phyloP scores from a whole-genome alignment of 2,113 vertebrate species.

The Corydoras maculifer region DNA sequence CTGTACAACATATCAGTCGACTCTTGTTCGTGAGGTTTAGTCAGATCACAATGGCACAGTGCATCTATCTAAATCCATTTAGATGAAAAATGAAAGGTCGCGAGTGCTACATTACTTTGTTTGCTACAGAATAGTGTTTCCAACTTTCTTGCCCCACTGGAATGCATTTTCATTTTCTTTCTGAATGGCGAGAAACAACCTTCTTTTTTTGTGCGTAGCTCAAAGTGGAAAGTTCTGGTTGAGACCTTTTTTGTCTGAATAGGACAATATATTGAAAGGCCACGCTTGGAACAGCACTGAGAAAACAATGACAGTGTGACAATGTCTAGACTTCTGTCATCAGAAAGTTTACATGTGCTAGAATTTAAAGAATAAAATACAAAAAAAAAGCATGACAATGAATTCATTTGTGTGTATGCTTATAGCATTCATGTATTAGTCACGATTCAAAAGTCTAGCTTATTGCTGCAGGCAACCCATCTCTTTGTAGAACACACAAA shows the following conservation, averaged over 20 bases:
- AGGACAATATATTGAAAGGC: slow-evolving; percentile 59
- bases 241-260: slow-evolving; percentile 50
- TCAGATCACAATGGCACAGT: background rate
- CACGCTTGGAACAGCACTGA: slow-evolving; percentile 46
- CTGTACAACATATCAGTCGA: slow-evolving; percentile 5
- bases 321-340: slow-evolving; percentile 10
- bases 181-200: background rate
- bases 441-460: no score
- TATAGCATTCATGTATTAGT: no score
- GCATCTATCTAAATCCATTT: slow-evolving; percentile 10
- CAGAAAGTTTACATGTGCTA: slow-evolving; percentile 15
- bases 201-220: slow-evolving; percentile 2
- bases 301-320: slow-evolving; percentile 50
- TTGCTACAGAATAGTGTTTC: background rate
- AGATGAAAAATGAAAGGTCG: slow-evolving; percentile 9
- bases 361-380: no score
- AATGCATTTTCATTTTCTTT: background rate
- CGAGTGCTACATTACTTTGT: background rate
- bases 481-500: no score
- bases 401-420: no score
- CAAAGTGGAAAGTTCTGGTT: slow-evolving; percentile 56
- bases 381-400: no score
- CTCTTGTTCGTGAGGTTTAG: background rate
- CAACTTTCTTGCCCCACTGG: background rate
- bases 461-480: no score